Evolutionary conservation across 1,140 invertebrate genomes (phyloP).

Genomic region (Pseudomyrmex concolor): DNA sequence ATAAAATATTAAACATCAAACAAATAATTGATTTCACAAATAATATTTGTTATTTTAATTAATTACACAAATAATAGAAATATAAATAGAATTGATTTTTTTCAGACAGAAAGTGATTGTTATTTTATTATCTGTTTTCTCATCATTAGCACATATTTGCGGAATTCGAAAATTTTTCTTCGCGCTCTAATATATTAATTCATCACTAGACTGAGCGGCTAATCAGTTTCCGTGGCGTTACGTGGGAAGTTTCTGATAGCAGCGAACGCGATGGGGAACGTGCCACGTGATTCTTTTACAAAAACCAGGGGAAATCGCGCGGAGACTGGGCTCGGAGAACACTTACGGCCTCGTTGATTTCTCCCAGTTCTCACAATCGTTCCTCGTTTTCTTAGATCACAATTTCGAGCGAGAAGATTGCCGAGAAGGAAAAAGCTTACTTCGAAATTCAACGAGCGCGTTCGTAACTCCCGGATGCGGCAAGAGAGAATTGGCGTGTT

Average conservation of each 20-base stretch:
- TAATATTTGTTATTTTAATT: too few species aligned
- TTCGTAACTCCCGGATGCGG: conserved; percentile 29
- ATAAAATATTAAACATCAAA: not conserved
- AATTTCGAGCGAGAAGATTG: conserved; percentile 3
- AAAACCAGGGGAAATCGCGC: conserved; percentile 9
- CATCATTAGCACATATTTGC: not conserved
- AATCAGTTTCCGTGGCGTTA: conserved; percentile 54
- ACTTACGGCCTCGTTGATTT: conserved; percentile 10
- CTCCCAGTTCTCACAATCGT: conserved; percentile 19
- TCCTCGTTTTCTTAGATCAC: conserved; percentile 36
- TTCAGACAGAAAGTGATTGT: not conserved
- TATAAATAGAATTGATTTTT: not conserved
- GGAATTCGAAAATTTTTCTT: not conserved
- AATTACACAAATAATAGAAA: not conserved
- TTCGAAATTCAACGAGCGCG: conserved; percentile 46
- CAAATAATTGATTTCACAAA: not conserved
- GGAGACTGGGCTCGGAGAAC: not conserved
- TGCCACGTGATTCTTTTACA: conserved; percentile 56
- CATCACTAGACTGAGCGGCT: conserved; percentile 49
- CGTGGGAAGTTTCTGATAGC: conserved; percentile 56
- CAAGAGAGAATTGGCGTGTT: not conserved
- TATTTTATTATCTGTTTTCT: not conserved
- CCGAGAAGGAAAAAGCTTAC: not conserved
- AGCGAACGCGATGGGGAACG: conserved; percentile 31
- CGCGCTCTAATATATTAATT: conserved; percentile 53